Conservation (phyloP, 2,113 vertebrate genomes). For the Buteo buteo region DNA sequence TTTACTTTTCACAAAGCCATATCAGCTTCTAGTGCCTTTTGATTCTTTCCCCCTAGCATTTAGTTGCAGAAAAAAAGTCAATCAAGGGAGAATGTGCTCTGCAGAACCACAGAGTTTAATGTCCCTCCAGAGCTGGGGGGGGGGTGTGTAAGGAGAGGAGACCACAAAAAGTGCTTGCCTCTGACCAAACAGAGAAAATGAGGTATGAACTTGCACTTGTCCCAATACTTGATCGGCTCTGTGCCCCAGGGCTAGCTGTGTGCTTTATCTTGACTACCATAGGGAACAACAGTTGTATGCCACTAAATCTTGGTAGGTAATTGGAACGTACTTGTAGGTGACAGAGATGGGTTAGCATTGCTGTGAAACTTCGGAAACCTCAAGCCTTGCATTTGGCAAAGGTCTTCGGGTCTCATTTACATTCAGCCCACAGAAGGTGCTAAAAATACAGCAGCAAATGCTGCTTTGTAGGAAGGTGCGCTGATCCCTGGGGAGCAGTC, state of each 20-base stretch:
- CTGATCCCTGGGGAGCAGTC: not conserved
- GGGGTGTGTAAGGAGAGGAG: not conserved
- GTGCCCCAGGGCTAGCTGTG: not conserved
- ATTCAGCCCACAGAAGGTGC: not conserved
- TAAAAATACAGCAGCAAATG: not conserved
- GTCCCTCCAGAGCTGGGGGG: not conserved
- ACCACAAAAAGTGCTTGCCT: not conserved
- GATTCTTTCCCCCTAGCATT: not conserved
- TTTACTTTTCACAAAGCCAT: not conserved
- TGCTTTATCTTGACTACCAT: not conserved
- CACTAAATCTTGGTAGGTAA: not conserved
- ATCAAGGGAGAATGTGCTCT: not conserved
- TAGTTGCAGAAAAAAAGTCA: not conserved
- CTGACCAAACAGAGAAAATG: too few species aligned
- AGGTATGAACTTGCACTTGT: not conserved
- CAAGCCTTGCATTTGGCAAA: accelerated
- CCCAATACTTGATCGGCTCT: accelerated
- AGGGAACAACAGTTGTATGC: not conserved
- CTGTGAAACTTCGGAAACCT: not conserved
- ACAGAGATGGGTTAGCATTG: accelerated
- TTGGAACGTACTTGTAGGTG: not conserved
- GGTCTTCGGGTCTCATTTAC: not conserved
- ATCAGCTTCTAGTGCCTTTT: not conserved
- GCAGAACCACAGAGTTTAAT: too few species aligned
- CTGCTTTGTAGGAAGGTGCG: accelerated